Percentiles rank a stretch among this genome's conserved stretches.
These are phyloP conservation scores for Phalacrocorax brasilianus DNA, from an alignment of 2,113 vertebrate genomes.

Conservation along the genomic window DNA sequence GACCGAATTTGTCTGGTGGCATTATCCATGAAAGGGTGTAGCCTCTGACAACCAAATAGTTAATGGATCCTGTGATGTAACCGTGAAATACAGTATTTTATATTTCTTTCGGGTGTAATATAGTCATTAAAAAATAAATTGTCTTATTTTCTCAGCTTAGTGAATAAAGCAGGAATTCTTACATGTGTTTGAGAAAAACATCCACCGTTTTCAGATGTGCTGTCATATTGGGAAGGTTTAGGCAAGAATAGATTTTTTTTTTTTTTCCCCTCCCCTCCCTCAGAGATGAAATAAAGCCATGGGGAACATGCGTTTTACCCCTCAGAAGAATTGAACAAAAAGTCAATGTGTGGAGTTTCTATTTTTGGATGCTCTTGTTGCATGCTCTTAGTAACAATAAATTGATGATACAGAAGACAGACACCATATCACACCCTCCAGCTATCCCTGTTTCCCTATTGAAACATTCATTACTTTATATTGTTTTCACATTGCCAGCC, in stretches of 20 bases:
- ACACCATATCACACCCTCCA: constrained; percentile 56
- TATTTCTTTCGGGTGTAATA: background rate
- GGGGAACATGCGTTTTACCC: constrained; percentile 47
- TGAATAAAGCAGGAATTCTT: background rate
- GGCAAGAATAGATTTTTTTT: background rate
- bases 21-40: background rate
- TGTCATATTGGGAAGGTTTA: background rate
- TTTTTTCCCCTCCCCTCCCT: background rate
- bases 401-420: constrained; percentile 53
- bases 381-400: constrained; percentile 58
- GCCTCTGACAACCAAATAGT: background rate
- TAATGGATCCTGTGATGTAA: background rate
- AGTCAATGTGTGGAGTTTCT: constrained; percentile 52
- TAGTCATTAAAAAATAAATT: background rate
- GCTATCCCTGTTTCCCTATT: constrained; percentile 60
- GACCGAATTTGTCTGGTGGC: background rate
- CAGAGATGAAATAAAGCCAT: constrained; percentile 25
- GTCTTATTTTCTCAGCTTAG: background rate
- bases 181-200: background rate
- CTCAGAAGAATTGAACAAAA: constrained; percentile 53
- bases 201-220: background rate
- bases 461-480: constrained; percentile 68
- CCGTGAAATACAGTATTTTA: background rate
- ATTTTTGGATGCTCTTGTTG: constrained; percentile 41
- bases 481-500: constrained; percentile 58